These are phyloP conservation scores for Lamprotornis superbus DNA, from an alignment of 2,113 vertebrate genomes.

Conservation along the genomic window DNA sequence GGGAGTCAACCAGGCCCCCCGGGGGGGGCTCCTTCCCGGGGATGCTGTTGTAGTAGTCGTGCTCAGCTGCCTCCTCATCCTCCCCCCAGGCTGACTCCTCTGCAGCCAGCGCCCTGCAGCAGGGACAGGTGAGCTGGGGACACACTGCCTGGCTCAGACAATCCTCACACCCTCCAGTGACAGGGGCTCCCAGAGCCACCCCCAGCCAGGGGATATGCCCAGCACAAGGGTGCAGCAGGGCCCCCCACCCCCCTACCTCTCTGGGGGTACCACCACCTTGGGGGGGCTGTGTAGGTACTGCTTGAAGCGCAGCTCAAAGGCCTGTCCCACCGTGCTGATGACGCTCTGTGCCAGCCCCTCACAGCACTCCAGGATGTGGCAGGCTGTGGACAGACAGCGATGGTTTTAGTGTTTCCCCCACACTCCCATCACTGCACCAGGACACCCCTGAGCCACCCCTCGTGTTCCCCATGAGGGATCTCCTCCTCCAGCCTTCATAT, in stretches of 20 bases:
- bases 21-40: constrained; percentile 92
- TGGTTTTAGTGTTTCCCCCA: accelerated
- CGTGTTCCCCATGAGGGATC: accelerated
- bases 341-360: constrained; percentile 92
- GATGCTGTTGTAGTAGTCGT: constrained; percentile 96
- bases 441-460: not conserved
- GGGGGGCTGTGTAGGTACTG: constrained; percentile 96
- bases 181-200: not conserved
- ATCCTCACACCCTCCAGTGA: not conserved
- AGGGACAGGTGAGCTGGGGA: not conserved
- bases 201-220: accelerated
- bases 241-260: constrained; percentile 60
- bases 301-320: constrained; percentile 96
- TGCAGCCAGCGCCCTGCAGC: constrained; percentile 70
- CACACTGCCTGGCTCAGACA: not conserved
- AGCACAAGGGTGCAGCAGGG: not conserved
- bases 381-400: constrained; percentile 70
- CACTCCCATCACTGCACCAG: accelerated
- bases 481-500: not conserved
- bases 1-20: constrained; percentile 89
- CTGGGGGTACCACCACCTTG: constrained; percentile 74
- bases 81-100: constrained; percentile 87
- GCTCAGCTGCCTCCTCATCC: constrained; percentile 82
- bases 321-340: constrained; percentile 96
- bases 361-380: constrained; percentile 96